Conservation (phyloP, 2,888 invertebrate species). For the Latrodectus elegans region DNA sequence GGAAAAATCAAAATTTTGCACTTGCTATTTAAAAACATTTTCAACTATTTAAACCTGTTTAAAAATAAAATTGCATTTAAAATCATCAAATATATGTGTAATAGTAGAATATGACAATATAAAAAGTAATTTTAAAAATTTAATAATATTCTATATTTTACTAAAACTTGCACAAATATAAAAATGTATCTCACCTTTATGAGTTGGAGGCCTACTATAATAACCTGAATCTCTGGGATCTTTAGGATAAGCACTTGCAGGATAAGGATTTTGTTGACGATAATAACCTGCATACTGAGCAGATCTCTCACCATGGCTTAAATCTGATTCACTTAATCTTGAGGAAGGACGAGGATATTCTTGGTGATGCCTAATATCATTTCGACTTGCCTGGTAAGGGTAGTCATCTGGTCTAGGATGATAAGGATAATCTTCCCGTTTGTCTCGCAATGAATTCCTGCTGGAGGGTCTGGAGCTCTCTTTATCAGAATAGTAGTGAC, state of each 20-base stretch:
- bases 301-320: slow-evolving; percentile 35
- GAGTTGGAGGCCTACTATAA: slow-evolving; percentile 42
- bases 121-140: background rate
- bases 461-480: slow-evolving; percentile 71
- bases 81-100: background rate
- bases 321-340: slow-evolving; percentile 60
- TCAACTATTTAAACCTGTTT: too few relatives aligned
- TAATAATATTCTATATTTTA: background rate
- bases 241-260: slow-evolving; percentile 12
- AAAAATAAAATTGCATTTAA: too few relatives aligned
- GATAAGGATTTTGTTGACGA: slow-evolving; percentile 31
- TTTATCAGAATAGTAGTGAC: slow-evolving; percentile 67
- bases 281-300: slow-evolving; percentile 67
- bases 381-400: slow-evolving; percentile 27
- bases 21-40: too few relatives aligned
- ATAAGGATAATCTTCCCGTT: slow-evolving; percentile 53
- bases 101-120: background rate
- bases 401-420: slow-evolving; percentile 47
- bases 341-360: slow-evolving; percentile 66
- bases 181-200: slow-evolving; percentile 42
- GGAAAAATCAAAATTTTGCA: background rate
- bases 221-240: slow-evolving; percentile 21
- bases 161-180: background rate
- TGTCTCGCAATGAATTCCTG: slow-evolving; percentile 57
- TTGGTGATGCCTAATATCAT: slow-evolving; percentile 31